These are phyloP conservation scores for Eupithecia tripunctaria DNA, from an alignment of 2,888 invertebrate genomes.

Conservation along the genomic window DNA sequence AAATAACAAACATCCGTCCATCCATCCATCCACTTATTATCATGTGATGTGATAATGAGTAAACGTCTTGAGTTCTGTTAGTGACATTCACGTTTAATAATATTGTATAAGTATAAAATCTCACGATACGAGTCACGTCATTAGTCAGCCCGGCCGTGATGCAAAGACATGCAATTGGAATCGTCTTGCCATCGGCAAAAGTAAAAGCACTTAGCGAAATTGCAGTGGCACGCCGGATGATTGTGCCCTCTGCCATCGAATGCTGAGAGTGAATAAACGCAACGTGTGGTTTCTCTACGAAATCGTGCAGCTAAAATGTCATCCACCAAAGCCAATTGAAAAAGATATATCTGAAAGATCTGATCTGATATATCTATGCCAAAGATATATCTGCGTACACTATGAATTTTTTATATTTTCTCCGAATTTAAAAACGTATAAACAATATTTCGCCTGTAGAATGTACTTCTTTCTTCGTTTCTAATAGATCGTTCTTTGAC, in stretches of 20 bases:
- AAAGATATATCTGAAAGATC: not conserved
- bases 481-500: not conserved
- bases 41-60: no score
- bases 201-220: constrained; percentile 79
- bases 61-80: not conserved
- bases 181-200: constrained; percentile 71
- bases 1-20: no score
- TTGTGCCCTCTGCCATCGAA: constrained; percentile 71
- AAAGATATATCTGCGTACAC: not conserved
- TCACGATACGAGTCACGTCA: constrained; percentile 35
- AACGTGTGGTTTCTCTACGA: constrained; percentile 59
- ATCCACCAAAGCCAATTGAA: constrained; percentile 7
- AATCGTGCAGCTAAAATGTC: constrained; percentile 31
- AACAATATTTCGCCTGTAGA: not conserved
- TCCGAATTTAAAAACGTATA: not conserved
- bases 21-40: no score
- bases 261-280: constrained; percentile 74
- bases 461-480: not conserved
- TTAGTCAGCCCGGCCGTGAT: constrained; percentile 43
- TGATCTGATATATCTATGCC: no score
- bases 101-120: not conserved
- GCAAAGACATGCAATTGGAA: constrained; percentile 72
- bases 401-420: not conserved
- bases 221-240: constrained; percentile 75
- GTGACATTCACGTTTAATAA: no score